Base-by-base conservation (phyloP, 1,140 invertebrate species). In the Anagrus nilaparvatae region DNA sequence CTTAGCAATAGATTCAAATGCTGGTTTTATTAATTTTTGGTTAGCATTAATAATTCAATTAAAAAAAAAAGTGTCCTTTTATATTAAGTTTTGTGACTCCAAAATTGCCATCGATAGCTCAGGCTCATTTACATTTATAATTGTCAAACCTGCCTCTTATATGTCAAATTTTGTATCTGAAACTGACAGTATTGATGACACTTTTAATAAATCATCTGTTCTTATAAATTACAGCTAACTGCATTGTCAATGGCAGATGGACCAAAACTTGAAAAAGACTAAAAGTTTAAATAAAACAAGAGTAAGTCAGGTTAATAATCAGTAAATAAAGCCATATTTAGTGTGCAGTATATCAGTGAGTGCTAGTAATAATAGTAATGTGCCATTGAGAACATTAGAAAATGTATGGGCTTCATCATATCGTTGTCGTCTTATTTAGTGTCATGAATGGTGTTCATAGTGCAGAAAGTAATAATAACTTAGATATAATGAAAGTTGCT, bases 21-120 rank as follows among this genome's bases (percentile, higher is more conserved):
- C 69, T 60, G 77, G 77, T 25, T 65, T 70, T 51, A 67, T 81
- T 34, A 72, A 70, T 30, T 67, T 82, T 16, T 91, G 84, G 84
- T 83, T n/a, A n/a, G n/a, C n/a, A n/a, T n/a, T n/a, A n/a, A n/a
- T n/a, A n/a, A n/a, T n/a, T n/a, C n/a, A n/a, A n/a, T n/a, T n/a
- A n/a, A n/a, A 69, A 64, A 52, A 49, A 37, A 62, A 67, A 54
- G 55, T 60, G 10, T 60, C 58, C 27, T 67, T 67, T 49, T 65
- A 61, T 25, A 49, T 67, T 9, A 55, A 54, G n/a, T 50, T 54
- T 0, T 49, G 59, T 24, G 54, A 64, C n/a, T n/a, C n/a, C n/a
- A n/a, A n/a, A n/a, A n/a, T n/a, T n/a, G n/a, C n/a, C n/a, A n/a
- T n/a, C n/a, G n/a, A n/a, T n/a, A n/a, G n/a, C n/a, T n/a, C n/a